Base-by-base conservation (phyloP, 2,113 vertebrate genomes). In the Tapirus terrestris region DNA sequence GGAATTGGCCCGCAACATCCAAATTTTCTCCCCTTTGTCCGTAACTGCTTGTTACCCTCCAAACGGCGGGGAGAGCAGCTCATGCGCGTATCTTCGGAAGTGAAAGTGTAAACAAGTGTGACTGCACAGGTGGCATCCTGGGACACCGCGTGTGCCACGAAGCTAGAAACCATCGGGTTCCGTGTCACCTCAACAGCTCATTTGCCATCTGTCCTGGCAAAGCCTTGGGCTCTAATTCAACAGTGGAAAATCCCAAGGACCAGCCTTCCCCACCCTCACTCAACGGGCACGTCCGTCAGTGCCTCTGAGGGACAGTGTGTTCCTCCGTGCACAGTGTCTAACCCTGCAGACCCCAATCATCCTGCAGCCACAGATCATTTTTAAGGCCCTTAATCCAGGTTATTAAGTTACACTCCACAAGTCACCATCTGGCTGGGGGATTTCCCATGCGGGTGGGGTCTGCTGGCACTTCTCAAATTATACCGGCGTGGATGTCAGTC, bases 371-470 rank as follows among this genome's bases (percentile, higher is more conserved):
- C 39, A 29, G 14, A 79, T 72, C 51, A 77, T 56, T 72, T 85
- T 61, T 29, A 84, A 92, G 61, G 45, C 86, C 36, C 58, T 94
- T 91, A 90, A 94, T 96, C 95, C 77, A 29, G 60, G 70, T 36
- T 92, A 97, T 98, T 92, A 91, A 92, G 48, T 98, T 98, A 96
- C 95, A 81, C 12, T 45, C 82, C 56, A 18, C 65, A 85, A 92
- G 77, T 58, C 96, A 89, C 97, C 97, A 98, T 94, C 97, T 98
- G 98, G 89, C 92, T 76, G 39, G 65, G 77, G 80, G 84, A 43
- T 73, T 91, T 89, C 75, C 95, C 70, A 1, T 3, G 2, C 51
- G 75, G 58, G 56, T 61, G 51, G 75, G 53, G 86, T 81, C 95
- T 87, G 89, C 67, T 29, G 94, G 70, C 31, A 67, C 75, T 68